Base-by-base conservation (phyloP, 2,113 vertebrate species). In the Dipodomys stephensi region DNA sequence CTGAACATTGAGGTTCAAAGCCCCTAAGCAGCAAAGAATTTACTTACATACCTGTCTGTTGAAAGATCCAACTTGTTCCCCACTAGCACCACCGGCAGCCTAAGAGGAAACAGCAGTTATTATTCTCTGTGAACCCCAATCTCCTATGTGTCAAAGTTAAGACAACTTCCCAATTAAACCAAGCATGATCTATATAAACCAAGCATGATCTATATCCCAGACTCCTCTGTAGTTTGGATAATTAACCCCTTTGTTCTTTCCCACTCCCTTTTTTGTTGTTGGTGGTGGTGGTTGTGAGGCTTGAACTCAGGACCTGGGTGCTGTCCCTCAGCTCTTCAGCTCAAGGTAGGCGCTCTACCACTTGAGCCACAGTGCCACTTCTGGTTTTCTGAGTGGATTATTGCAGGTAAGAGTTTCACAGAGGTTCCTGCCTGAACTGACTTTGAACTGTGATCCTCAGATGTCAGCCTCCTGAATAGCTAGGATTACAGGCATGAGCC, bases 21-120 rank as follows among this genome's bases (percentile, higher is more conserved):
- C 8, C 6, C 49, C 39, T 12, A 27, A 71, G 46, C 83, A 80
- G 57, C 7, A 53, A 71, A 27, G 57, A 85, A 57, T 79, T 81
- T 72, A 83, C 93, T 81, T 72, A 83, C 93, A 62, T 97, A 99
- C 98, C 98, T 99, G 97, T 99, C 97, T 97, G 98, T 98, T 95
- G 98, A 98, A 85, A 99, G 98, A 92, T 99, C 99, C 15, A 98
- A 99, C 98, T 99, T 99, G 98, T 99, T 99, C 81, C 99, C 99
- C 94, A 99, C 98, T 93, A 99, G 98, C 97, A 99, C 98, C 95
- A 99, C 98, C 0, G 99, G 99, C 92, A 99, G 97, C 92, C 99
- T 99, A 94, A 0, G 7, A 97, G 95, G 89, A 91, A 76, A 88
- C 6, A 93, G 39, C 35, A 91, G 22, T 76, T 84, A 65, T 35